Conservation (phyloP, 2,888 invertebrate genomes). For the Lasioglossum marginatum region DNA sequence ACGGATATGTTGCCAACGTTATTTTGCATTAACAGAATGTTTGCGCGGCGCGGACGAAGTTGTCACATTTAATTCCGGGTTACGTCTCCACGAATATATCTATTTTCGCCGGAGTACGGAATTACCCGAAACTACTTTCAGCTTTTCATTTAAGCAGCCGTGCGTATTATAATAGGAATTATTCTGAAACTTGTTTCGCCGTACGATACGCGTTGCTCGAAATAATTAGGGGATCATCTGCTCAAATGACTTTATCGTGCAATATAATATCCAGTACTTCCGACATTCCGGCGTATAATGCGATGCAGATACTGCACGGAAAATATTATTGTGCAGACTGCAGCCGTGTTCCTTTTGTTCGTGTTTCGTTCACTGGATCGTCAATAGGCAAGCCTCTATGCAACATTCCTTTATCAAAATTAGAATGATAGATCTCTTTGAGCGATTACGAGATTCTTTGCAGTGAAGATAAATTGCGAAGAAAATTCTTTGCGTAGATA, state of each 20-base stretch:
- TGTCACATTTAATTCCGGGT: neutral
- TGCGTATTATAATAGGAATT: neutral
- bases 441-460: neutral
- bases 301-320: neutral
- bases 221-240: constrained; percentile 15
- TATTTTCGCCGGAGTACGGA: neutral
- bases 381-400: neutral
- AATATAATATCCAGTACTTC: neutral
- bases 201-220: neutral
- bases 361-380: neutral
- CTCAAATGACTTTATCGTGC: neutral
- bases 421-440: neutral
- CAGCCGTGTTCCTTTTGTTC: neutral
- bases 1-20: neutral
- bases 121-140: constrained; percentile 7
- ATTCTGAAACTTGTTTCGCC: constrained; percentile 11
- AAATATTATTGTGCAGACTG: neutral
- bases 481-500: no score
- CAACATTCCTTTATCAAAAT: neutral
- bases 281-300: neutral
- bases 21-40: neutral
- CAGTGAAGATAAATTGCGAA: no score
- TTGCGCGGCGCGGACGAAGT: neutral
- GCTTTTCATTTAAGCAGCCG: neutral
- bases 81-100: neutral